Evolutionary conservation across 2,888 invertebrate species (phyloP), one percentile per base, ranked within the genome.

Genomic region (Erebia ligea): DNA sequence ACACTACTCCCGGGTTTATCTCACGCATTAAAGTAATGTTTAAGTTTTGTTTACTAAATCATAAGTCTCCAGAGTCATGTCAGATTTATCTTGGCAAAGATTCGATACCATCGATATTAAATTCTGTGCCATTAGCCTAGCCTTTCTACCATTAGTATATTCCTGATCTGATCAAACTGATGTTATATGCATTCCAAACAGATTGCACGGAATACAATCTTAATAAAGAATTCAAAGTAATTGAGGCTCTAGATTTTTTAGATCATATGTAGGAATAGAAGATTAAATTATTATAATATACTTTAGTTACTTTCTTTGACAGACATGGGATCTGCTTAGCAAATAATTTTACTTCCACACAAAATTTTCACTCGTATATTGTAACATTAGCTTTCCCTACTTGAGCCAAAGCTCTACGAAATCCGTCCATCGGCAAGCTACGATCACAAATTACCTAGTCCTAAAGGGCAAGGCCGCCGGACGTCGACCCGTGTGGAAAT

Each of bases 401-500:
- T 17, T 52, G 19, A 21, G 13, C 19, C 21, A 59, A 59, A 40
- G n/a, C 40, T 40, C 11, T 40, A 42, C 61, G 62, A 21, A 48
- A 48, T 62, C 62, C 62, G 8, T 21, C 21, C 13, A 45, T 62
- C n/a, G 45, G 45, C 61, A 58, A 65, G 61, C 45, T 54, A 59
- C 62, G 63, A 17, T 56, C 17, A 48, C 57, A 58, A 48, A 59
- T 50, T 19, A 54, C 54, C 19, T 54, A 52, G 66, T 13, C 42
- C 42, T 42, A 52, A 70, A 63, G 73, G 73, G 71, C 76, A 76
- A 76, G 76, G 76, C 75, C 76, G 48, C 67, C 76, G 76, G 73
- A 58, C 76, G 69, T 69, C 69, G 73, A 73, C 75, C 76, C 71
- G 74, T 63, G 66, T 71, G 72, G 71, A 73, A 68, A 73, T 72